Evolutionary conservation across 2,797 vertebrate genomes (phyloP).

Genomic region (Sternarchorhynchus goeldii): DNA sequence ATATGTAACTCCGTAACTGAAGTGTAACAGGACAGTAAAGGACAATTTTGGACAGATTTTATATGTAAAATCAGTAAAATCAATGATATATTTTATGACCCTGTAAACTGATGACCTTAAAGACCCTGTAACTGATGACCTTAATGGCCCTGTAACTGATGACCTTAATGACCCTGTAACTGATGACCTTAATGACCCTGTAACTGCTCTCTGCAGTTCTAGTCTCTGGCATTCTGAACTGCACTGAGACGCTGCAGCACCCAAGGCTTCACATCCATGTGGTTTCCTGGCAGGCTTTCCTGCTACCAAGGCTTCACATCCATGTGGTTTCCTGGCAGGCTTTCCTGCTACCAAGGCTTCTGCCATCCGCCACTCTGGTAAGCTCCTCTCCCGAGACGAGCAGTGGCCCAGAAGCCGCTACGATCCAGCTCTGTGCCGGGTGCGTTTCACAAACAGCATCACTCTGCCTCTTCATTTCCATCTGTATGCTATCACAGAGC

Average conservation of each 20-base stretch:
- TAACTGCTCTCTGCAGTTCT: not conserved
- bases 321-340: not conserved
- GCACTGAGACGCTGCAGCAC: not conserved
- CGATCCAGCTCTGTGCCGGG: constrained; percentile 6
- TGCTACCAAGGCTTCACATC: not conserved
- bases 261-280: not conserved
- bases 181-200: too few relatives aligned
- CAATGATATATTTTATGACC: too few relatives aligned
- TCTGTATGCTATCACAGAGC: constrained; percentile 79
- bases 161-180: too few relatives aligned
- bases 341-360: not conserved
- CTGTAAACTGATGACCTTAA: too few relatives aligned
- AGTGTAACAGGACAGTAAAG: too few relatives aligned
- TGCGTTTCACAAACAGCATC: constrained; percentile 60
- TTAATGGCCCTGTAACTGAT: too few relatives aligned
- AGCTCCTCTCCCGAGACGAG: constrained; percentile 7
- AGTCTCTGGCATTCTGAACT: not conserved
- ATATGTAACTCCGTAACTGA: too few relatives aligned
- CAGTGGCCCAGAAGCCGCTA: not conserved
- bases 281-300: not conserved
- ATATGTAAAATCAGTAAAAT: too few relatives aligned
- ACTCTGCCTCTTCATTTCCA: constrained; percentile 74
- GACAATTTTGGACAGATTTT: too few relatives aligned
- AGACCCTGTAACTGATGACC: too few relatives aligned
- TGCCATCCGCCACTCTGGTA: constrained; percentile 10